Conservation (phyloP, 2,888 invertebrate species). For the Abrostola triplasia region DNA sequence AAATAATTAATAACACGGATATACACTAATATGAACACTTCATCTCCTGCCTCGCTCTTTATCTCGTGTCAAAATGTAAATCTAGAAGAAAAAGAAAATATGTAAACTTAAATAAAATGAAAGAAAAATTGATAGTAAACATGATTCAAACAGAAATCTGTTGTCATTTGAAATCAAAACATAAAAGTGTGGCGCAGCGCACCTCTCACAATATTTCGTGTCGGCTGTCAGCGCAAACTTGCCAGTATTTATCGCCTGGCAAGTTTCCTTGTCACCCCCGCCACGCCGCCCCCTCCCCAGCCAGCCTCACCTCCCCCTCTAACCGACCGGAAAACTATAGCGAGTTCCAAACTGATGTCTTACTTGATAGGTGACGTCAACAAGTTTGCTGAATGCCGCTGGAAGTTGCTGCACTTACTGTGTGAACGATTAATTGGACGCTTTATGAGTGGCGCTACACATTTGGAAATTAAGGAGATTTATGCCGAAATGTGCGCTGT, state of each 20-base stretch:
- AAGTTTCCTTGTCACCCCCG: slow-evolving; percentile 55
- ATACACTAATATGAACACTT: too few relatives aligned
- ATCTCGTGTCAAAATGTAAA: too few relatives aligned
- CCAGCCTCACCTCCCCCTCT: slow-evolving; percentile 19
- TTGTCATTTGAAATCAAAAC: slow-evolving; percentile 60
- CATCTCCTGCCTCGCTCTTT: too few relatives aligned
- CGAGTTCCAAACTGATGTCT: slow-evolving; percentile 65
- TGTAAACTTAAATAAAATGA: too few relatives aligned
- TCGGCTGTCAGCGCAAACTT: slow-evolving; percentile 65
- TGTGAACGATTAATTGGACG: slow-evolving; percentile 43
- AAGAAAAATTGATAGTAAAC: slow-evolving; percentile 10
- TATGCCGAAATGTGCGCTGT: neutral
- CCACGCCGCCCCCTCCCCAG: slow-evolving; percentile 22
- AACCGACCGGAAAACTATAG: slow-evolving; percentile 64
- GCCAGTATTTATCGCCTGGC: slow-evolving; percentile 64
- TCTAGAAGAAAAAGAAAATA: too few relatives aligned
- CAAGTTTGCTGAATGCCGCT: slow-evolving; percentile 54
- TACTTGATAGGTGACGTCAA: slow-evolving; percentile 63
- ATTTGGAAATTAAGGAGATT: slow-evolving; percentile 16
- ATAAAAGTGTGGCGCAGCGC: slow-evolving; percentile 50
- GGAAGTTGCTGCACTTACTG: slow-evolving; percentile 33
- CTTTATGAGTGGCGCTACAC: slow-evolving; percentile 31
- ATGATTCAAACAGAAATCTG: slow-evolving; percentile 46
- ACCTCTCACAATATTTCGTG: slow-evolving; percentile 64
- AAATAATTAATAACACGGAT: too few relatives aligned